These are phyloP conservation scores for Drosophila phalerata DNA, from an alignment of 2,888 invertebrate genomes.

Conservation along the genomic window DNA sequence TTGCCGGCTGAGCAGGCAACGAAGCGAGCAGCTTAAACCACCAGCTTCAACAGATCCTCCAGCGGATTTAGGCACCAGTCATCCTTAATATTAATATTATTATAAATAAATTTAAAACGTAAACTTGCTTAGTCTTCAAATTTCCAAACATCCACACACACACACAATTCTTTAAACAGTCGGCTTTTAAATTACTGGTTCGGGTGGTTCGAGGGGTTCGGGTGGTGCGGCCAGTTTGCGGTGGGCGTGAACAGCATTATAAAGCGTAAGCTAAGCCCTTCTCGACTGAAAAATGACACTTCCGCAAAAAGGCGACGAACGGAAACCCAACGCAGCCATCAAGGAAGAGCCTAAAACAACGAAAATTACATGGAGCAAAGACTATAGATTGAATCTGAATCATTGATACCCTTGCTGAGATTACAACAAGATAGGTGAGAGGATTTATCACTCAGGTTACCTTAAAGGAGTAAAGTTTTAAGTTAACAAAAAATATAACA, in stretches of 20 bases:
- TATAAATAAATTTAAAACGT: slow-evolving; percentile 72
- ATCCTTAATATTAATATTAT: slow-evolving; percentile 75
- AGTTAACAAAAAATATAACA: too few species aligned
- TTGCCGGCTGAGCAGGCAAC: slow-evolving; percentile 48
- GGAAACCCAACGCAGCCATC: slow-evolving; percentile 34
- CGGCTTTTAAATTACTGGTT: slow-evolving; percentile 23
- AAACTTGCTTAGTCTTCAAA: slow-evolving; percentile 65
- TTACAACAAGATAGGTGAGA: background rate
- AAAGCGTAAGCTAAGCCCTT: slow-evolving; percentile 74
- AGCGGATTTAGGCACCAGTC: slow-evolving; percentile 21
- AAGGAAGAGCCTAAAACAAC: slow-evolving; percentile 54
- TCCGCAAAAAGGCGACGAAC: slow-evolving; percentile 58
- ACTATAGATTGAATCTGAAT: background rate
- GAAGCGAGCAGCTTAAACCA: slow-evolving; percentile 22
- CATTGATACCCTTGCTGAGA: slow-evolving; percentile 1
- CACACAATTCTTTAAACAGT: slow-evolving; percentile 32
- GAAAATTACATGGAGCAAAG: slow-evolving; percentile 62
- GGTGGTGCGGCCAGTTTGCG: slow-evolving; percentile 29
- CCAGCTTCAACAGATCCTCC: background rate
- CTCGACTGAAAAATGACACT: slow-evolving; percentile 81
- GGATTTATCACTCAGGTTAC: too few species aligned
- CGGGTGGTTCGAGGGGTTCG: background rate
- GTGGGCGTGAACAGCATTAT: slow-evolving; percentile 66
- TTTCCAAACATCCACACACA: slow-evolving; percentile 44
- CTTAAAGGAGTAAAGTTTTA: too few species aligned